Percentiles rank a stretch among this genome's conserved stretches.
These are phyloP conservation scores for Gallinago nigripennis DNA, from an alignment of 2,797 vertebrate genomes.

Conservation along the genomic window DNA sequence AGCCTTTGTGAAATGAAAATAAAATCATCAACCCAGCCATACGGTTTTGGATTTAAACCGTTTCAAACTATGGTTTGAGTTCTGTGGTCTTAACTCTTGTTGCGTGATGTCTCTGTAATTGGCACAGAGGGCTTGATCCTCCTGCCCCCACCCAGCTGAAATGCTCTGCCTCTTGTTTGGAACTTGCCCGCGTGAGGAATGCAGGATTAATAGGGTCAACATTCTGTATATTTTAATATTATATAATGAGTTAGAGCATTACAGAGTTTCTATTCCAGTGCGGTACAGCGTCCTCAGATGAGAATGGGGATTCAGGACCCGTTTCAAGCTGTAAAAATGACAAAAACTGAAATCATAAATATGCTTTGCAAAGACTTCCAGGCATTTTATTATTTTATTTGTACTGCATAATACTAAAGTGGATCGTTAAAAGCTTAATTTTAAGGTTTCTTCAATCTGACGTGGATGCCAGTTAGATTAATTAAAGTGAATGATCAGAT, in stretches of 20 bases:
- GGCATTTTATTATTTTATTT: conserved; percentile 45
- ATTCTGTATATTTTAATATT: not conserved
- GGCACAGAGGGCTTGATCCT: not conserved
- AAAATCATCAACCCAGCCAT: not conserved
- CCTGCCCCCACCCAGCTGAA: not conserved
- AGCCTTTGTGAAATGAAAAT: conserved; percentile 55
- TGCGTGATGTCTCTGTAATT: not conserved
- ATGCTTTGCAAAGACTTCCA: not conserved
- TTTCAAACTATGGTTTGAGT: conserved; percentile 18
- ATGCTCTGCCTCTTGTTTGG: not conserved
- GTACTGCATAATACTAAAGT: conserved; percentile 7
- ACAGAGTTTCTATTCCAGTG: not conserved
- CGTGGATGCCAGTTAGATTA: conserved; percentile 32
- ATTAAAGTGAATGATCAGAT: conserved; percentile 40
- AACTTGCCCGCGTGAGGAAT: not conserved
- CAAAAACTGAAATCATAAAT: conserved; percentile 22
- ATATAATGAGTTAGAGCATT: not conserved
- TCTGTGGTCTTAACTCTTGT: not conserved
- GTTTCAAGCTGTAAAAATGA: conserved; percentile 3
- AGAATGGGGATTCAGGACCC: conserved; percentile 28
- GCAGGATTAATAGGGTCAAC: not conserved
- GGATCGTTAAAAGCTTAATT: conserved; percentile 45
- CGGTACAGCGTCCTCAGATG: not conserved
- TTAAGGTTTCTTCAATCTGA: conserved; percentile 42
- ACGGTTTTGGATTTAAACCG: not conserved